Evolutionary conservation across 1,140 invertebrate genomes (phyloP), one percentile per base, ranked within the genome.

Genomic region (Himalopsyche phryganea): DNA sequence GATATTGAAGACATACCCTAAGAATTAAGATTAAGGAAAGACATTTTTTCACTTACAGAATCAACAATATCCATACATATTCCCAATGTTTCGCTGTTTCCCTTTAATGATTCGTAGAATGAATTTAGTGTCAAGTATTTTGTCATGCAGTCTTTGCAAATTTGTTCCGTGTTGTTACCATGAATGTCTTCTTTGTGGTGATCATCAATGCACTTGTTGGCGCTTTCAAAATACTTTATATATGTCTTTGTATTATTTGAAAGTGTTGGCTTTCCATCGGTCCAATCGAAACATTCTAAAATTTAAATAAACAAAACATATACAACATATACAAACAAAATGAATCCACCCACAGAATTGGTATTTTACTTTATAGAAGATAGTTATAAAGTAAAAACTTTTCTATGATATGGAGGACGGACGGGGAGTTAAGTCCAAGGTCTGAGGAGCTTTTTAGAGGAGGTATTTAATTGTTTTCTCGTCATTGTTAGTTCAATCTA

Each of bases 51-150:
- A 71, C 73, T 75, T 70, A 82, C 81, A 60, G 75, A 72, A 71
- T 83, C 81, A 40, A 82, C 79, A 66, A 81, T 78, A 68, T 83
- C 80, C 78, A 83, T 81, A 63, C 81, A 83, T 46, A 81, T 69
- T 63, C 73, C 75, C 49, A 79, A 78, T 44, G 79, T 73, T 48
- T 80, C 79, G 67, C 80, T 79, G 53, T 74, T 67, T 67, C 79
- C 76, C 64, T 80, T 81, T 48, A 83, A 70, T 45, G 75, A 73
- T 63, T 71, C 69, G 64, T 81, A 83, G 67, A 73, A 82, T 56
- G 73, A 66, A 66, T 80, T 76, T 35, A 83, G 66, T 50, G 70
- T 63, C 17, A 75, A 6, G 67, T 83, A 83, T n/a, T 67, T 65
- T 40, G 77, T 63, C 70, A 78, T 76, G 66, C 81, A 83, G 48